These are phyloP conservation scores for Protophormia terraenovae DNA, from an alignment of 2,888 invertebrate genomes.

Conservation along the genomic window DNA sequence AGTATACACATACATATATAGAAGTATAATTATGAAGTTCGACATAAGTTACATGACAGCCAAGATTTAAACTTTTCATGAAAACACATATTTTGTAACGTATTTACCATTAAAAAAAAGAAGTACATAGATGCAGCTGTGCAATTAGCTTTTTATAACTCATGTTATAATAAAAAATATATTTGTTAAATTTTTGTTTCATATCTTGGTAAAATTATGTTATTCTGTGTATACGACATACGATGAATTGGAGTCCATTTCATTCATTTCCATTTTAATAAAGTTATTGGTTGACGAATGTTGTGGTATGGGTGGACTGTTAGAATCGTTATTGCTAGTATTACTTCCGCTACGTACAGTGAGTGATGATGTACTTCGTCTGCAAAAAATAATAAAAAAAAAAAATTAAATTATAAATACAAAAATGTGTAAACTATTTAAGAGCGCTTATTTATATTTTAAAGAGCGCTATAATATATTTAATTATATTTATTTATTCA, in stretches of 20 bases:
- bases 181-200: not conserved
- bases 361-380: constrained; percentile 59
- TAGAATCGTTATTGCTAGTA: constrained; percentile 81
- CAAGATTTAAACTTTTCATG: not conserved
- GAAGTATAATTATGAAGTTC: not conserved
- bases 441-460: too few relatives aligned
- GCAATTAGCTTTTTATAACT: not conserved
- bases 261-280: constrained; percentile 88
- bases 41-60: constrained; percentile 13
- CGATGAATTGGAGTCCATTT: constrained; percentile 88
- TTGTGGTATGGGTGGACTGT: constrained; percentile 81
- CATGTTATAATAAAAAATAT: not conserved
- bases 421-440: too few relatives aligned
- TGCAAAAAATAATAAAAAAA: constrained; percentile 28
- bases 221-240: constrained; percentile 93
- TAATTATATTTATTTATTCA: too few relatives aligned
- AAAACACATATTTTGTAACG: not conserved
- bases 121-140: not conserved
- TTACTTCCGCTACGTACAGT: constrained; percentile 44
- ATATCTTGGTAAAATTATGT: constrained; percentile 42
- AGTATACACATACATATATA: not conserved
- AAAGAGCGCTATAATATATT: too few relatives aligned
- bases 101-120: not conserved
- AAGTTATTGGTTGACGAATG: constrained; percentile 84
- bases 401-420: too few relatives aligned